Evolutionary conservation across 2,888 invertebrate species (phyloP).

Genomic region (Pherbina coryleti): DNA sequence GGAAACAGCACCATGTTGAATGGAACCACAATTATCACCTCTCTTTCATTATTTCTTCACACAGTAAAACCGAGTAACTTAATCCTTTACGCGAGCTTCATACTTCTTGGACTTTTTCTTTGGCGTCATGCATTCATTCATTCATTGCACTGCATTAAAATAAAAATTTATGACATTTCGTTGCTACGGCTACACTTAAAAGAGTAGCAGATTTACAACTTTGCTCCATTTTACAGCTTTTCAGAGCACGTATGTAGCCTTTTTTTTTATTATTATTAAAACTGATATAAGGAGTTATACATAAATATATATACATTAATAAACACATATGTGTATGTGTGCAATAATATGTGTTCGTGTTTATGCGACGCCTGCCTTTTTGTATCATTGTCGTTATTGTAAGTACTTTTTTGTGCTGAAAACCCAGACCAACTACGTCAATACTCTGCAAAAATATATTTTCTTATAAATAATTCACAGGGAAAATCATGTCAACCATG

Average conservation of each 20-base stretch:
- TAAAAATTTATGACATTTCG: too few relatives aligned
- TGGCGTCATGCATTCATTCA: too few relatives aligned
- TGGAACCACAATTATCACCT: too few relatives aligned
- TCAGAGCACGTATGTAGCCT: neutral
- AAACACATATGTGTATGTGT: neutral
- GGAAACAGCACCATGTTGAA: too few relatives aligned
- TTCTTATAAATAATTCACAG: neutral
- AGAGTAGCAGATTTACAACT: neutral
- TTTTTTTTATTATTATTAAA: conserved; percentile 2
- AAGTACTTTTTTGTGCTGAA: neutral
- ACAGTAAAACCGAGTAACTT: too few relatives aligned
- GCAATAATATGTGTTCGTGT: neutral
- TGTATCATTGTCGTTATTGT: neutral
- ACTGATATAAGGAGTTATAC: neutral
- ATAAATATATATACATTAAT: neutral
- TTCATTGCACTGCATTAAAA: too few relatives aligned
- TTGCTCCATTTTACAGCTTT: neutral
- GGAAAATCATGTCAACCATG: conserved; percentile 26
- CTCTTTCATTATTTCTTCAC: too few relatives aligned
- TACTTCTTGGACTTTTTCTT: too few relatives aligned
- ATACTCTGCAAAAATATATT: neutral
- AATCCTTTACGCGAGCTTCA: too few relatives aligned
- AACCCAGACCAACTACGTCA: neutral
- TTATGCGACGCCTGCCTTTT: neutral
- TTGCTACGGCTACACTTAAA: too few relatives aligned